Conservation (phyloP, 2,888 invertebrate genomes). For the Caenorhabditis becei region DNA sequence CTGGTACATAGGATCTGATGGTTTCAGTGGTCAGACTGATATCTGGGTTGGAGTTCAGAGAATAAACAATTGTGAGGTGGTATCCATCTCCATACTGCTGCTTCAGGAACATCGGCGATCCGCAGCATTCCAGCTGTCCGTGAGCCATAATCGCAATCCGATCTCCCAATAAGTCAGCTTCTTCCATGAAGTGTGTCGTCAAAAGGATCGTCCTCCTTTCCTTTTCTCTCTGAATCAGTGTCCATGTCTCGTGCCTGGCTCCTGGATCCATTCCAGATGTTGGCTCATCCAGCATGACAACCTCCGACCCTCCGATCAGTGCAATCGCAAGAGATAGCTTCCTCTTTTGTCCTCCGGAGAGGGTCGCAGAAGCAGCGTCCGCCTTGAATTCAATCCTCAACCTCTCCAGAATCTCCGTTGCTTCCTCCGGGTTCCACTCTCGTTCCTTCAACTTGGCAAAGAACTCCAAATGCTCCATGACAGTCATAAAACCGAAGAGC, state of each 20-base stretch:
- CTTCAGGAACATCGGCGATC: slow-evolving; percentile 88
- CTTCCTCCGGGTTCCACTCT: slow-evolving; percentile 85
- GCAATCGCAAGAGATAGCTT: slow-evolving; percentile 89
- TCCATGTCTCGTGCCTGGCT: slow-evolving; percentile 87
- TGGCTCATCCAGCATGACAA: slow-evolving; percentile 79
- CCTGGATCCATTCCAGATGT: slow-evolving; percentile 84
- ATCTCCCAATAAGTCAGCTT: slow-evolving; percentile 91
- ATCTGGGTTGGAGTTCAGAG: slow-evolving; percentile 70
- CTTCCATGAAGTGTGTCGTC: slow-evolving; percentile 93
- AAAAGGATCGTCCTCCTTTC: slow-evolving; percentile 86
- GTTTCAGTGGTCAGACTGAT: slow-evolving; percentile 41
- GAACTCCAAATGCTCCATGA: slow-evolving; percentile 90
- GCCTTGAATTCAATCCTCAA: slow-evolving; percentile 83
- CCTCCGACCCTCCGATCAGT: slow-evolving; percentile 87
- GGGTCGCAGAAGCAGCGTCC: slow-evolving; percentile 81
- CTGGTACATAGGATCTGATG: slow-evolving; percentile 46
- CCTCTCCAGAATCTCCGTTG: slow-evolving; percentile 86
- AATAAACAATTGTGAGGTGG: slow-evolving; percentile 86
- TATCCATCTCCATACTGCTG: slow-evolving; percentile 91
- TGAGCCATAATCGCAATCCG: slow-evolving; percentile 90
- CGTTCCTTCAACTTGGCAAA: slow-evolving; percentile 85
- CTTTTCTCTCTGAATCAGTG: slow-evolving; percentile 86
- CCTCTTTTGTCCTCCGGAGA: slow-evolving; percentile 88
- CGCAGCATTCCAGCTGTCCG: slow-evolving; percentile 89
- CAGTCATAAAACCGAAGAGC: slow-evolving; percentile 89